Percentiles rank a stretch among this genome's conserved stretches.
phyloP scores from a whole-genome alignment of 2,113 vertebrate species.

The Phrynocephalus versicolor region DNA sequence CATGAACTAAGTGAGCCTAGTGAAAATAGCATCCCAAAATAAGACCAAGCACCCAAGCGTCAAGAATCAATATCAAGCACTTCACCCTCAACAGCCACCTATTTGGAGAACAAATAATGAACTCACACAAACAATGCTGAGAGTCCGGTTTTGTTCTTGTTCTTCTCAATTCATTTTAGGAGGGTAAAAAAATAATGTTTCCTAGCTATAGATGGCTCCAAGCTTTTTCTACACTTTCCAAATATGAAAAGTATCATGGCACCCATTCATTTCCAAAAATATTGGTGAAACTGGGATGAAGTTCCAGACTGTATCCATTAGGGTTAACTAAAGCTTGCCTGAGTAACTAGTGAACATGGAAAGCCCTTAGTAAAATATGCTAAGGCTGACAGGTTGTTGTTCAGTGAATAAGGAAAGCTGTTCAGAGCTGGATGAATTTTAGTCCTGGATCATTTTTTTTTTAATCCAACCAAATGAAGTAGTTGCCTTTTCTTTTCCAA shows the following conservation, averaged over 20 bases:
- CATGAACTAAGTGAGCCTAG: not conserved
- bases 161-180: not conserved
- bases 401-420: not conserved
- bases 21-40: not conserved
- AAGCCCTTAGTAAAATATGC: not conserved
- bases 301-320: not conserved
- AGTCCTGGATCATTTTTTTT: not conserved
- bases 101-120: not conserved
- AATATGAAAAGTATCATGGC: not conserved
- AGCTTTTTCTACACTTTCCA: not conserved
- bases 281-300: not conserved
- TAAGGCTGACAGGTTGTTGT: not conserved
- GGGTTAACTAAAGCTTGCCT: not conserved
- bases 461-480: not conserved
- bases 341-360: not conserved
- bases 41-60: not conserved
- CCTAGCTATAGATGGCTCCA: too few relatives aligned
- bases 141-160: not conserved
- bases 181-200: too few relatives aligned
- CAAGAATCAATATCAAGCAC: not conserved
- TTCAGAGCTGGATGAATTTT: too few relatives aligned
- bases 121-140: not conserved
- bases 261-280: not conserved
- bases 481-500: not conserved
- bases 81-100: not conserved